Evolutionary conservation across 2,113 vertebrate genomes (phyloP), one percentile per base, ranked within the genome.

Genomic region (Elanus axillaris): DNA sequence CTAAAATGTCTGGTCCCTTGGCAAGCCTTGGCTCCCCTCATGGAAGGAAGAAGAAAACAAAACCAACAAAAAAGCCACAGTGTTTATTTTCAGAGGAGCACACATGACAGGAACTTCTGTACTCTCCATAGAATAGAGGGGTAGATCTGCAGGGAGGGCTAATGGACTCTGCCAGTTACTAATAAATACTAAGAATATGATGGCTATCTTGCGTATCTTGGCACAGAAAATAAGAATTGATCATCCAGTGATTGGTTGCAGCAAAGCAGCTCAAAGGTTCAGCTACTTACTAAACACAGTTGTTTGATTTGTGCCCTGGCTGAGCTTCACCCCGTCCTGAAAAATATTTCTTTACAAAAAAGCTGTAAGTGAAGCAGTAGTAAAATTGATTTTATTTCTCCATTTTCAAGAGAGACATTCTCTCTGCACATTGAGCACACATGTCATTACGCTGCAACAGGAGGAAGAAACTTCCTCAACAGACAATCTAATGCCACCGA

Each of bases 381-480:
- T 29, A 90, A 86, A 91, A 90, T 32, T 38, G 22, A 86, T 90
- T 93, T 83, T 66, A 62, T 45, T 82, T 62, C 52, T 85, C n/a
- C 25, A 21, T 81, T 83, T 80, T 62, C 18, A 40, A 90, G 60
- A 74, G 9, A 84, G 42, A 43, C 21, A 25, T 69, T 85, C 7
- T 66, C 74, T 93, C 25, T 94, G 69, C 69, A 82, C 48, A 84
- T 50, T 11, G 4, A 95, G 47, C 62, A 84, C 50, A 80, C 47
- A 56, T 91, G 96, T 97, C 45, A 94, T 86, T 89, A 50, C 3
- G 1, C 32, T 84, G 38, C 80, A 84, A 58, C 27, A 59, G 53
- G 73, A 96, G 56, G 42, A 87, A 90, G 79, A 88, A 81, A 23
- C 69, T 58, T 55, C 81, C 47, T 83, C 64, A 75, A 80, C 16